These are phyloP conservation scores for Sarotherodon lohbergeri DNA, from an alignment of 2,113 vertebrate genomes.

Conservation along the genomic window DNA sequence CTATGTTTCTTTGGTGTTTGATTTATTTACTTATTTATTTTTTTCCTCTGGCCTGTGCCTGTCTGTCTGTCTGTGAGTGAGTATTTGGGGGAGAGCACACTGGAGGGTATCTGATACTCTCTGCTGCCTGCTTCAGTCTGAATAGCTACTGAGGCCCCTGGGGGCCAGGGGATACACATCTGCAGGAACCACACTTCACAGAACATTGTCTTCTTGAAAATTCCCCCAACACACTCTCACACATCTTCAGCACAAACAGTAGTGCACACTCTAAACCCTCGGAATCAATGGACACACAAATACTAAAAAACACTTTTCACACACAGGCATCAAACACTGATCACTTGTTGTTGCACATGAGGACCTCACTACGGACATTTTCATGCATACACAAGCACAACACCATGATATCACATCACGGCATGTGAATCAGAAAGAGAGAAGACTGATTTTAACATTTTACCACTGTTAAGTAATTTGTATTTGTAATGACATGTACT, in stretches of 20 bases:
- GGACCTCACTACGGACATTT: not conserved
- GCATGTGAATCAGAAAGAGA: not conserved
- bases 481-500: not conserved
- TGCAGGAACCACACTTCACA: slow-evolving; percentile 9
- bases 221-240: not conserved
- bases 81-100: not conserved
- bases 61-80: not conserved
- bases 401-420: accelerated
- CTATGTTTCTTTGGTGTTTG: not conserved
- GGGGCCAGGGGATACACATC: not conserved
- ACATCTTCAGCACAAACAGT: not conserved
- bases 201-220: not conserved
- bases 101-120: not conserved
- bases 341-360: not conserved
- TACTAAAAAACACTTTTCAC: slow-evolving; percentile 2
- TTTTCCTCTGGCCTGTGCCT: not conserved
- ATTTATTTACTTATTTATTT: not conserved
- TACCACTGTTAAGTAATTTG: not conserved
- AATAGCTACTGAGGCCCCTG: not conserved
- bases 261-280: not conserved
- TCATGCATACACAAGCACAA: not conserved
- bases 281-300: slow-evolving; percentile 15
- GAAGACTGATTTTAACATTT: not conserved
- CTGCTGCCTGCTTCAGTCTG: not conserved
- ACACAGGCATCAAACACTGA: slow-evolving; percentile 9